A percentile compares a stretch with the other conserved stretches of the same genome.
Evolutionary conservation across 2,113 vertebrate genomes (phyloP).

Genomic region (Micromys minutus): DNA sequence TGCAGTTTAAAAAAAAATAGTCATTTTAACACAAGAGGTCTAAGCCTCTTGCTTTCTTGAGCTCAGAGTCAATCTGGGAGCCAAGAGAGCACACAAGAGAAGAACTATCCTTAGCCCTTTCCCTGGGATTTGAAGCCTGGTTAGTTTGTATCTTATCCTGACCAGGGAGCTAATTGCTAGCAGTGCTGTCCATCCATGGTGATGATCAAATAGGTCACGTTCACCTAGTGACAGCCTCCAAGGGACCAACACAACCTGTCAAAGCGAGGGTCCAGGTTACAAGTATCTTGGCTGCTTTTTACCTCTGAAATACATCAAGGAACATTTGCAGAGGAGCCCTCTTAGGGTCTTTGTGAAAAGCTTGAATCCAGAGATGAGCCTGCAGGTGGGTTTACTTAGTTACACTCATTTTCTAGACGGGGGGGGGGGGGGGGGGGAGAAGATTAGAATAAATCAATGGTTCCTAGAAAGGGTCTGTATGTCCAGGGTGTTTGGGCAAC

Average conservation of each 20-base stretch:
- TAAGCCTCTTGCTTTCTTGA: neutral
- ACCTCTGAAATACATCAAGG: neutral
- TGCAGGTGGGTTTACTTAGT: neutral
- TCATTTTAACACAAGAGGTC: neutral
- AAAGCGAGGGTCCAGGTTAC: neutral
- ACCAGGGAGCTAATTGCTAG: neutral
- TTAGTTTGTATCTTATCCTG: neutral
- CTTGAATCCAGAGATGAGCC: neutral
- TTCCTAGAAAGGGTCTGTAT: neutral
- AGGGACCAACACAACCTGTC: fast-evolving
- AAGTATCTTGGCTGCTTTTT: neutral
- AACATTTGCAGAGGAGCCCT: neutral
- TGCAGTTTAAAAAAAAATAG: neutral
- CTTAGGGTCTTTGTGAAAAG: neutral
- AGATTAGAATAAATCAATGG: neutral
- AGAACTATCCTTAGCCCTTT: neutral
- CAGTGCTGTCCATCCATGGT: neutral
- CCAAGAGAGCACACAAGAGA: neutral
- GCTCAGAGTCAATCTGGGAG: neutral
- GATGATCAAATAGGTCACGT: neutral
- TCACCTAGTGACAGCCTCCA: neutral
- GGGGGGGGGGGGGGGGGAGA: no score
- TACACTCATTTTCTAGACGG: neutral
- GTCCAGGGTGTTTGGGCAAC: neutral
- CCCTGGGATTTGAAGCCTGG: neutral